Evolutionary conservation across 2,797 vertebrate species (phyloP).

Genomic region (Eremophila alpestris): DNA sequence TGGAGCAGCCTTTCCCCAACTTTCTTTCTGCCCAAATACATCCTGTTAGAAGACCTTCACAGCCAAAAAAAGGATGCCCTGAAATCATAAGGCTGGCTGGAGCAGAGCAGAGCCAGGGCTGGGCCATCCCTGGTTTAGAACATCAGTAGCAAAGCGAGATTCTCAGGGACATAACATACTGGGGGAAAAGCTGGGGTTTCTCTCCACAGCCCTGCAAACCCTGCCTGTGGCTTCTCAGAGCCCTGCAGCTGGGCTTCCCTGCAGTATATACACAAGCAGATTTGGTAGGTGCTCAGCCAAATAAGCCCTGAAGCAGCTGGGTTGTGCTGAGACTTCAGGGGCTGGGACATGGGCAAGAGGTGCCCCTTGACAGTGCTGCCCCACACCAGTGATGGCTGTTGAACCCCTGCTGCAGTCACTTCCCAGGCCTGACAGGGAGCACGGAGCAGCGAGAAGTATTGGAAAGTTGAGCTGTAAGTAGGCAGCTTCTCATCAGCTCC

Average conservation of each 20-base stretch:
- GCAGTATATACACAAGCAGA: neutral
- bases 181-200: fast-evolving
- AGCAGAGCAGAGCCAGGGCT: neutral
- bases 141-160: neutral
- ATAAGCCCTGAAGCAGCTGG: neutral
- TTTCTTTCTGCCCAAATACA: neutral
- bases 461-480: neutral
- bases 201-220: neutral
- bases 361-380: neutral
- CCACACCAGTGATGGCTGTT: neutral
- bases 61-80: neutral
- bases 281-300: neutral
- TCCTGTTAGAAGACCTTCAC: neutral
- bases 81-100: neutral
- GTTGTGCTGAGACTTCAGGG: neutral
- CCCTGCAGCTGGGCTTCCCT: neutral
- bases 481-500: neutral
- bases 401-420: fast-evolving
- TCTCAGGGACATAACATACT: neutral
- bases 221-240: neutral
- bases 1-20: neutral
- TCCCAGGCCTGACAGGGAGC: neutral
- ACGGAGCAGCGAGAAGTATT: fast-evolving
- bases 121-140: neutral
- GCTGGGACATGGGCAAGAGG: neutral